phyloP scores from a whole-genome alignment of 2,888 invertebrate species.

The Acleris emargana region DNA sequence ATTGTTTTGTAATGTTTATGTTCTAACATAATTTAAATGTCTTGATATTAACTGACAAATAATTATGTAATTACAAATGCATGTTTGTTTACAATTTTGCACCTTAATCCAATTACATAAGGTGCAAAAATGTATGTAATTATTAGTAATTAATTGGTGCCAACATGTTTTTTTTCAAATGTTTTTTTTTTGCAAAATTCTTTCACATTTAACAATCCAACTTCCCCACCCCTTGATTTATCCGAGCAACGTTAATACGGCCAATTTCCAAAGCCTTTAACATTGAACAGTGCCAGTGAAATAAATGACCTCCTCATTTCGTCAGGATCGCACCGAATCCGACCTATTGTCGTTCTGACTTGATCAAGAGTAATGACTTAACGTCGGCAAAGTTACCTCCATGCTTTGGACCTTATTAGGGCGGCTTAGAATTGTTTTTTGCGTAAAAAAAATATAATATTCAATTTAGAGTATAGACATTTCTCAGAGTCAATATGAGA shows the following conservation, averaged over 20 bases:
- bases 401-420: slow-evolving; percentile 20
- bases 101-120: too few relatives aligned
- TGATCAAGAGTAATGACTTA: slow-evolving; percentile 61
- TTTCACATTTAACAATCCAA: slow-evolving; percentile 1
- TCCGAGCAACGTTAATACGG: slow-evolving; percentile 31
- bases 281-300: slow-evolving; percentile 40
- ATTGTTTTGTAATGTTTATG: too few relatives aligned
- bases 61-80: too few relatives aligned
- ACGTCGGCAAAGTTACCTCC: slow-evolving; percentile 31
- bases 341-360: slow-evolving; percentile 56
- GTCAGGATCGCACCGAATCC: slow-evolving; percentile 47
- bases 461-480: slow-evolving; percentile 34
- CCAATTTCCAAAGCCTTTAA: slow-evolving; percentile 38
- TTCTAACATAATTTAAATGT: too few relatives aligned
- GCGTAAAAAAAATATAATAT: slow-evolving; percentile 17
- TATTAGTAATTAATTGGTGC: too few relatives aligned
- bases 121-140: too few relatives aligned
- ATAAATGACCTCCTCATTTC: slow-evolving; percentile 52
- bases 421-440: slow-evolving; percentile 1
- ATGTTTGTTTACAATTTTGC: too few relatives aligned
- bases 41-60: too few relatives aligned
- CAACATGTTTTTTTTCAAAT: too few relatives aligned
- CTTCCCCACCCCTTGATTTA: slow-evolving; percentile 27
- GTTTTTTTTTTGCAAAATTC: slow-evolving; percentile 33
- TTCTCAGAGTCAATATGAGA: slow-evolving; percentile 30